Evolutionary conservation across 2,888 invertebrate genomes (phyloP), one percentile per base, ranked within the genome.

Genomic region (Torymus auratus): DNA sequence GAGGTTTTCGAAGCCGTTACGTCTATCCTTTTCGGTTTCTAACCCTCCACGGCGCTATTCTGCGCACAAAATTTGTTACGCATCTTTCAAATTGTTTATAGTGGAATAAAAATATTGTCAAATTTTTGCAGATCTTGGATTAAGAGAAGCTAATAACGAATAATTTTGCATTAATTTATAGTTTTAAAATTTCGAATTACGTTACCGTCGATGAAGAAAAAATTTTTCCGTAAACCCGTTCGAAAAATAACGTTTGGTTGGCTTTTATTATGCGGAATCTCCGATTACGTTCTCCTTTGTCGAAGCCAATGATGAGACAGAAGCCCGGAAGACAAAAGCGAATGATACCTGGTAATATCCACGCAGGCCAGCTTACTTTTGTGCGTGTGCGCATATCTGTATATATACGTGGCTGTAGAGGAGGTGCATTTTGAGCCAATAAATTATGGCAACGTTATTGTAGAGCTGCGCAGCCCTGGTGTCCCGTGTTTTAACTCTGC

Each of bases 391-490:
- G 15, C 15, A n/a, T 56, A 77, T 58, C 15, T 60, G 52, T 28
- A n/a, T n/a, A n/a, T n/a, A n/a, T n/a, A 65, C 10, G 41, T 56
- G 17, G 41, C 68, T 13, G 12, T 11, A 17, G 65, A 14, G 52
- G 14, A 53, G 20, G 17, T 84, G 86, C 87, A 87, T 87, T 89
- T 87, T 85, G 86, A 84, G 74, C 79, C 86, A 84, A 88, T 89
- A 89, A 88, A 89, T 88, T 88, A 88, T 86, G 84, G 85, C 83
- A 77, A 83, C 81, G 82, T 84, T 85, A 84, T 85, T 84, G 84
- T 82, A 81, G 80, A 10, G 41, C 41, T 41, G 41, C 41, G 41
- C 41, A 72, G 53, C 11, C 5, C 20, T 2, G 60, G 28, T 65
- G 78, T 50, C 50, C 70, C 78, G 84, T 84, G 85, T 87, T 87